Percentiles rank a stretch among this genome's conserved stretches.
Conservation (phyloP, 2,797 vertebrate genomes). For the Enteromius fasciolatus region DNA sequence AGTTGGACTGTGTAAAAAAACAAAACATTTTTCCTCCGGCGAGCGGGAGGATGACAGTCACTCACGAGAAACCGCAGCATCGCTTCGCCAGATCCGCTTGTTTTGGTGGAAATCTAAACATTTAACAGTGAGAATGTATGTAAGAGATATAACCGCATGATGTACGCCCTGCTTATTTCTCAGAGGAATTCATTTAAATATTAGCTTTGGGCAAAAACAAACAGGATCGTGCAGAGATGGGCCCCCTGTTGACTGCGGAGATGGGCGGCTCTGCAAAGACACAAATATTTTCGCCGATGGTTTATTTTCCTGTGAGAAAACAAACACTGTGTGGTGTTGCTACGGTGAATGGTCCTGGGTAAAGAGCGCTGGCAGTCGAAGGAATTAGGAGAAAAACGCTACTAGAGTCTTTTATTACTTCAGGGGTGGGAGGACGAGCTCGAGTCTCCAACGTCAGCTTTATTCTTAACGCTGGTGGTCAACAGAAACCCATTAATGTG, state of each 20-base stretch:
- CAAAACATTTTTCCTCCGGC: not conserved
- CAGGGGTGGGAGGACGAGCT: slow-evolving; percentile 49
- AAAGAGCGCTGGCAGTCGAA: slow-evolving; percentile 53
- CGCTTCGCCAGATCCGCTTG: slow-evolving; percentile 17
- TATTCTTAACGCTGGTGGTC: slow-evolving; percentile 46
- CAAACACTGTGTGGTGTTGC: slow-evolving; percentile 62
- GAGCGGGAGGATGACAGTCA: slow-evolving; percentile 16
- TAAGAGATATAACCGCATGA: slow-evolving; percentile 47
- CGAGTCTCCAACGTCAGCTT: slow-evolving; percentile 37
- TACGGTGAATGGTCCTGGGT: slow-evolving; percentile 56
- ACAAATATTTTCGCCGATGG: slow-evolving; percentile 62
- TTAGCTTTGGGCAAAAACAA: slow-evolving; percentile 64
- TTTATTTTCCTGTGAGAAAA: slow-evolving; percentile 69
- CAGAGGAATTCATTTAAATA: slow-evolving; percentile 62
- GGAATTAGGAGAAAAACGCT: slow-evolving; percentile 51
- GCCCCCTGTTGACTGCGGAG: slow-evolving; percentile 55
- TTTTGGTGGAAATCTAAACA: slow-evolving; percentile 53
- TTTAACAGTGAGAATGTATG: slow-evolving; percentile 30
- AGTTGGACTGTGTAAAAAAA: slow-evolving; percentile 30
- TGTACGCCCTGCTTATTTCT: slow-evolving; percentile 47
- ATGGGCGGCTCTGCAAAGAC: slow-evolving; percentile 58
- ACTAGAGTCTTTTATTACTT: slow-evolving; percentile 61
- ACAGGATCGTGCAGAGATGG: slow-evolving; percentile 47
- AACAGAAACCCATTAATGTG: not conserved
- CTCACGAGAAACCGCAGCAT: slow-evolving; percentile 13